These are phyloP conservation scores for Clostera curtula DNA, from an alignment of 2,888 invertebrate genomes.

Conservation along the genomic window DNA sequence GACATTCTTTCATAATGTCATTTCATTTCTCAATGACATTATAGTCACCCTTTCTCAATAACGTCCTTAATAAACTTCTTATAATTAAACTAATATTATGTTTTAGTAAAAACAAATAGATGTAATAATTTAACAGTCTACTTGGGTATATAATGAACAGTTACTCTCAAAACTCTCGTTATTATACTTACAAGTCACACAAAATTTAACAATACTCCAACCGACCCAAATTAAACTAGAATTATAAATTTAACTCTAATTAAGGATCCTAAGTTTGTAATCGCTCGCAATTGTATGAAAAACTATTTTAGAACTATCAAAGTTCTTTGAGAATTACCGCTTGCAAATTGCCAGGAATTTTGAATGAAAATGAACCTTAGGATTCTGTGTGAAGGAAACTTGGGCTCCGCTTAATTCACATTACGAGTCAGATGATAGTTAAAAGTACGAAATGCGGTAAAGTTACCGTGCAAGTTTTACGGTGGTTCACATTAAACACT, in stretches of 20 bases:
- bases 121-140: too few species aligned
- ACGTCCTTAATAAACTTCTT: too few species aligned
- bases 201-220: slow-evolving; percentile 4
- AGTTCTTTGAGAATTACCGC: slow-evolving; percentile 41
- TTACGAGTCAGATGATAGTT: slow-evolving; percentile 18
- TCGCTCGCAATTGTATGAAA: slow-evolving; percentile 41
- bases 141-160: too few species aligned
- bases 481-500: too few species aligned
- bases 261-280: slow-evolving; percentile 33
- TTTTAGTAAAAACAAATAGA: too few species aligned
- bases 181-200: too few species aligned
- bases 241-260: slow-evolving; percentile 27
- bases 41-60: too few species aligned
- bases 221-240: slow-evolving; percentile 7
- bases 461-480: slow-evolving; percentile 3
- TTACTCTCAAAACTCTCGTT: too few species aligned
- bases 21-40: too few species aligned
- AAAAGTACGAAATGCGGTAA: slow-evolving; percentile 10
- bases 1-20: too few species aligned
- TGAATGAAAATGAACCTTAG: slow-evolving; percentile 40
- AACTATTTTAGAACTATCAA: slow-evolving; percentile 49
- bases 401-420: slow-evolving; percentile 23
- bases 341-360: slow-evolving; percentile 51
- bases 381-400: slow-evolving; percentile 40
- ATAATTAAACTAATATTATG: too few species aligned